phyloP scores from a whole-genome alignment of 2,888 invertebrate genomes.

The Periphyllus acericola region DNA sequence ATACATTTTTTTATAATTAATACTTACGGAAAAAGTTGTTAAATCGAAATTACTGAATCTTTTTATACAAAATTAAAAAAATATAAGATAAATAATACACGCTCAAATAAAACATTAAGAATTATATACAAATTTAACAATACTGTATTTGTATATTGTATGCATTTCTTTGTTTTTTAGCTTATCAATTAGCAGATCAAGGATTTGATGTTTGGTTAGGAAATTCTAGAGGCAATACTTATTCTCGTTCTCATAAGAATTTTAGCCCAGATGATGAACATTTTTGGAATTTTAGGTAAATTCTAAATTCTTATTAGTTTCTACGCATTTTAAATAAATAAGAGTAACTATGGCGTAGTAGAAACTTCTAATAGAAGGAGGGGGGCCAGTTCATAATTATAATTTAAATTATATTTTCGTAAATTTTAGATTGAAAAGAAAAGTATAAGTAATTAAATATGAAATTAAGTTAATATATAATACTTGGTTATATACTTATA shows the following conservation, averaged over 20 bases:
- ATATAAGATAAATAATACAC: too few relatives aligned
- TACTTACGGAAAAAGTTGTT: neutral
- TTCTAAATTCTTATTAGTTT: neutral
- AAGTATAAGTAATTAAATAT: too few relatives aligned
- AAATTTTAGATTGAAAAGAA: too few relatives aligned
- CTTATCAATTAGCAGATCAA: slow-evolving; percentile 74
- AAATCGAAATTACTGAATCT: too few relatives aligned
- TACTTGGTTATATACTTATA: too few relatives aligned
- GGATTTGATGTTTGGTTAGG: slow-evolving; percentile 86
- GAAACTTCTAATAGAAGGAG: too few relatives aligned
- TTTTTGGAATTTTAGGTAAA: slow-evolving; percentile 76
- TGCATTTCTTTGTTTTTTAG: slow-evolving; percentile 68
- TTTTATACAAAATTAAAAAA: too few relatives aligned
- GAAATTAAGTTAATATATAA: too few relatives aligned
- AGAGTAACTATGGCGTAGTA: too few relatives aligned
- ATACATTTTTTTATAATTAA: neutral
- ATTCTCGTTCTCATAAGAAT: slow-evolving; percentile 74
- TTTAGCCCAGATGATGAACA: slow-evolving; percentile 68
- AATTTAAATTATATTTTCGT: too few relatives aligned
- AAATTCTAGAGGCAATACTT: slow-evolving; percentile 84
- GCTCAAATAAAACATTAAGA: neutral
- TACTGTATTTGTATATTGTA: neutral
- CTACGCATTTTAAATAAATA: too few relatives aligned
- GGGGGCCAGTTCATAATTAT: too few relatives aligned
- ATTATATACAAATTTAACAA: neutral